Evolutionary conservation across 1,140 invertebrate species (phyloP), one percentile per base, ranked within the genome.

Genomic region (Pachypsylla venusta): DNA sequence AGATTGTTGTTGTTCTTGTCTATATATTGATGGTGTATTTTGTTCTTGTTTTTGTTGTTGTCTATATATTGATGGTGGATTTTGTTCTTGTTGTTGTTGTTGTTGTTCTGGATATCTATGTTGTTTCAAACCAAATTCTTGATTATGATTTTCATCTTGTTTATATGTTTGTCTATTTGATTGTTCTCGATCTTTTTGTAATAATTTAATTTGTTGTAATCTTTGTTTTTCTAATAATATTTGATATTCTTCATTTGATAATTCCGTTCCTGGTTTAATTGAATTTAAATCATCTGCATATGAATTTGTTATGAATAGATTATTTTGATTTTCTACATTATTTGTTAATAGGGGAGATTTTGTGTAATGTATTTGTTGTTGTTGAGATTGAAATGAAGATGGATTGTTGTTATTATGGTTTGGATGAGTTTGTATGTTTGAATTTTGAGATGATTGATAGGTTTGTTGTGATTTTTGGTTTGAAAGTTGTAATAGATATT

Each of bases 51-150:
- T 55, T 5, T 58, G 55, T 48, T 64, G 57, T 59, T 63, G 60
- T 42, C 64, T 64, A 30, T 60, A 30, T 13, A 54, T 39, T 60
- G 59, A 35, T 42, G 40, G 25, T 64, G 61, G 22, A n/a, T 60
- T 16, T 40, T 68, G 66, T 0, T 65, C 65, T 2, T 71, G 70
- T 14, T 67, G 63, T 0, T 67, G 60, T 42, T 67, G 64, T n/a
- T 74, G 72, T 2, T 69, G 67, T 10, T 70, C 67, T 20, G 69
- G 67, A 12, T 69, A 66, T 19, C 63, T 64, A 22, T 66, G 64
- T 26, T 70, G 68, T 4, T 70, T 66, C 0, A 64, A 63, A 19
- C 70, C 68, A 24, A 69, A 68, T 3, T 70, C 57, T 20, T 68
- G 54, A 12, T 72, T 67, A 26, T 69, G 68, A 20, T 68, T 62